phyloP scores from a whole-genome alignment of 1,140 invertebrate species.

The Dolichoris vasculosae region DNA sequence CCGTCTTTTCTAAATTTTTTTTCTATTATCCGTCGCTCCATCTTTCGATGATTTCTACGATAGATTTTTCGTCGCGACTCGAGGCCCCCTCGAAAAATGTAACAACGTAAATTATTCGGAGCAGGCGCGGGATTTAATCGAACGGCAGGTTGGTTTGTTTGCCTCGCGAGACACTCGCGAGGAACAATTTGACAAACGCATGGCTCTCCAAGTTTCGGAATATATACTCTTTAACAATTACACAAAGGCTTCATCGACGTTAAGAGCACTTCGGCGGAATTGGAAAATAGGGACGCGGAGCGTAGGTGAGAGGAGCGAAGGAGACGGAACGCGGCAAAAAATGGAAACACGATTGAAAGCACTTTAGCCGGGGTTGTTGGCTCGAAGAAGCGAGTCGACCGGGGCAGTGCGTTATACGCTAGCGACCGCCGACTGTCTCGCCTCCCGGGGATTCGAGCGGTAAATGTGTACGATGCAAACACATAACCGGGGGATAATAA shows the following conservation, averaged over 20 bases:
- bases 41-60: background rate
- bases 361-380: constrained; percentile 1
- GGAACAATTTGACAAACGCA: constrained; percentile 6
- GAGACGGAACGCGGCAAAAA: background rate
- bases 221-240: constrained; percentile 25
- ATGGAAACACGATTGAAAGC: constrained; percentile 36
- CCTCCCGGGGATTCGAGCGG: constrained; percentile 39
- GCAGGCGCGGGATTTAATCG: background rate
- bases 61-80: background rate
- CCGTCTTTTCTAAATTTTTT: background rate
- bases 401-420: background rate
- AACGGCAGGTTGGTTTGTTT: background rate
- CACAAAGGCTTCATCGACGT: constrained; percentile 10
- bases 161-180: background rate
- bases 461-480: constrained; percentile 68
- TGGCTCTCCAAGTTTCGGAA: background rate
- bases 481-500: constrained; percentile 70
- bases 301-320: no score
- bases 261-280: constrained; percentile 33
- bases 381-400: background rate
- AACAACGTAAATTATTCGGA: constrained; percentile 29
- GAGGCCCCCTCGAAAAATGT: background rate
- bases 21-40: background rate
- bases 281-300: constrained; percentile 23
- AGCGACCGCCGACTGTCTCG: background rate